Percentiles rank a stretch among this genome's conserved stretches.
phyloP scores from a whole-genome alignment of 2,797 vertebrate genomes.

The Schizothorax lantsangensis region DNA sequence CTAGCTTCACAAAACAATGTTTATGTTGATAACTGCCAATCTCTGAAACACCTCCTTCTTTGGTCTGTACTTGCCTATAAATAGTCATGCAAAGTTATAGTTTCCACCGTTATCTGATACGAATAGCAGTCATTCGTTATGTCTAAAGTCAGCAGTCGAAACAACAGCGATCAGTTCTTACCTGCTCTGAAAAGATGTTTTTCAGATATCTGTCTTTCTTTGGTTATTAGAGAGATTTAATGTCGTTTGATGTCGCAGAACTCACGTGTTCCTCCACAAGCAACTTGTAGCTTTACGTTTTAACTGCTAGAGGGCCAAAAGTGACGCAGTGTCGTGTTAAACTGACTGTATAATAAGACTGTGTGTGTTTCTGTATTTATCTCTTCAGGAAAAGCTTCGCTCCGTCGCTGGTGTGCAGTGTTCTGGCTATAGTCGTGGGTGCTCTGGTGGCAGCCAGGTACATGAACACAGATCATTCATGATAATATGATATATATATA shows the following conservation, averaged over 20 bases:
- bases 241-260: too few relatives aligned
- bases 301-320: too few relatives aligned
- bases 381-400: constrained; percentile 74
- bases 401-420: constrained; percentile 70
- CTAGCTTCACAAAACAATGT: too few relatives aligned
- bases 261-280: too few relatives aligned
- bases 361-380: background rate
- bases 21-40: too few relatives aligned
- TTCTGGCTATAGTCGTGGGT: constrained; percentile 80
- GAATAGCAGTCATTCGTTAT: background rate
- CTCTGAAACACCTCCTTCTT: background rate
- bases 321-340: background rate
- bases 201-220: background rate
- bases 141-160: background rate
- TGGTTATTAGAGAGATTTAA: background rate
- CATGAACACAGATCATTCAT: background rate
- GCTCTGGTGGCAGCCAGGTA: constrained; percentile 92
- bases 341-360: background rate
- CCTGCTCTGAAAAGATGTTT: background rate
- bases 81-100: background rate
- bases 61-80: background rate
- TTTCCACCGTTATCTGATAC: background rate
- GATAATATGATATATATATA: background rate
- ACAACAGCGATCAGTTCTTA: background rate
- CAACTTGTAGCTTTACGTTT: too few relatives aligned